These are phyloP conservation scores for Aphaenogaster floridana DNA, from an alignment of 1,140 invertebrate genomes.

Conservation along the genomic window DNA sequence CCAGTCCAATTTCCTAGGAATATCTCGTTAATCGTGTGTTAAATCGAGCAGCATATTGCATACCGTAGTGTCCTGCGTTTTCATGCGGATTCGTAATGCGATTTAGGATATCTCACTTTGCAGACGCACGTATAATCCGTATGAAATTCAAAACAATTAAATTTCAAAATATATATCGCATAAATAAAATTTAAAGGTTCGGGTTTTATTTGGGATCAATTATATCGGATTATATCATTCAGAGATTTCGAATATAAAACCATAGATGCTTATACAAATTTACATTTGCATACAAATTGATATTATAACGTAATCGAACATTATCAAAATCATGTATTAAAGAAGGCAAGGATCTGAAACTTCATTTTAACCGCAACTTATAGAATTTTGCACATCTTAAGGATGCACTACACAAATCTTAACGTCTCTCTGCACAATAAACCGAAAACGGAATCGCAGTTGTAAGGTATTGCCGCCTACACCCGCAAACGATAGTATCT, in stretches of 20 bases:
- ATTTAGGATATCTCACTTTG: constrained; percentile 9
- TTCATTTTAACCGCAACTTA: background rate
- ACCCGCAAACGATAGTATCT: constrained; percentile 41
- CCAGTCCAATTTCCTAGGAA: constrained; percentile 17
- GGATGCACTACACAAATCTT: constrained; percentile 21
- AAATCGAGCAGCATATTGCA: constrained; percentile 31
- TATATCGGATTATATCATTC: background rate
- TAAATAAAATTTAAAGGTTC: background rate
- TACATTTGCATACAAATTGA: background rate
- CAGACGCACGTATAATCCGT: background rate
- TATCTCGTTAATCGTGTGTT: constrained; percentile 44
- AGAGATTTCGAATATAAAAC: background rate
- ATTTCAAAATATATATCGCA: background rate
- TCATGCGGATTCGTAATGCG: background rate
- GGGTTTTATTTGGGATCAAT: background rate
- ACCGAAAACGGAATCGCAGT: constrained; percentile 33
- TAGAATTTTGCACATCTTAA: background rate
- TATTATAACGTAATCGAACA: background rate
- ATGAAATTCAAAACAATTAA: background rate
- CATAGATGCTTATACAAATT: background rate
- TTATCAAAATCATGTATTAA: background rate
- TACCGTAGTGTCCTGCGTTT: background rate
- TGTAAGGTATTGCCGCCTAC: constrained; percentile 14
- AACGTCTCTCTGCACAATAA: constrained; percentile 1
- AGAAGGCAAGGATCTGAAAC: background rate